Conservation (phyloP, 2,888 invertebrate species). For the Eupithecia abbreviata region DNA sequence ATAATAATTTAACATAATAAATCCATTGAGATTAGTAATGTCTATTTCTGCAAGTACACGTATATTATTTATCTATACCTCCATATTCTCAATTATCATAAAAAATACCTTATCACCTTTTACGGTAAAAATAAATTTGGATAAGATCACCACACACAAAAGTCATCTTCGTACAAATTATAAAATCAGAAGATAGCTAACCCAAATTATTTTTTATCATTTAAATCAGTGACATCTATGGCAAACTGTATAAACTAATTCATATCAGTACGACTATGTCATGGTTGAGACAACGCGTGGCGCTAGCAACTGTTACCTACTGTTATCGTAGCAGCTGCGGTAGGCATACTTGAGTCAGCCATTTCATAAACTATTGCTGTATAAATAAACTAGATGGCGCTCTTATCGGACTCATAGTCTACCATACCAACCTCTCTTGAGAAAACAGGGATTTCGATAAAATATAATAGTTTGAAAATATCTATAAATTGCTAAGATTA, state of each 20-base stretch:
- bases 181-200: not conserved
- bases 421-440: not conserved
- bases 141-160: not conserved
- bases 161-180: not conserved
- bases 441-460: not conserved
- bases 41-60: not conserved
- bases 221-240: constrained; percentile 17
- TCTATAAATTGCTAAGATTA: not conserved
- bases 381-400: constrained; percentile 14
- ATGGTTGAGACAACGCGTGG: not conserved
- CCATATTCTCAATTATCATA: not conserved
- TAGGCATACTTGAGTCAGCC: not conserved
- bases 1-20: not conserved
- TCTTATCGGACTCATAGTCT: not conserved
- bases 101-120: not conserved
- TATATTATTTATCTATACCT: too few species aligned
- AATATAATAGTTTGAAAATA: not conserved
- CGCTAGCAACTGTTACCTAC: too few species aligned
- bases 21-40: not conserved
- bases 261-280: not conserved
- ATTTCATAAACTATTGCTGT: not conserved
- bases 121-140: not conserved
- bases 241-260: constrained; percentile 9
- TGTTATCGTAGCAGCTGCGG: not conserved
- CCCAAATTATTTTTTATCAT: not conserved